Base-by-base conservation (phyloP, 2,113 vertebrate genomes). In the Glaucidium brasilianum region DNA sequence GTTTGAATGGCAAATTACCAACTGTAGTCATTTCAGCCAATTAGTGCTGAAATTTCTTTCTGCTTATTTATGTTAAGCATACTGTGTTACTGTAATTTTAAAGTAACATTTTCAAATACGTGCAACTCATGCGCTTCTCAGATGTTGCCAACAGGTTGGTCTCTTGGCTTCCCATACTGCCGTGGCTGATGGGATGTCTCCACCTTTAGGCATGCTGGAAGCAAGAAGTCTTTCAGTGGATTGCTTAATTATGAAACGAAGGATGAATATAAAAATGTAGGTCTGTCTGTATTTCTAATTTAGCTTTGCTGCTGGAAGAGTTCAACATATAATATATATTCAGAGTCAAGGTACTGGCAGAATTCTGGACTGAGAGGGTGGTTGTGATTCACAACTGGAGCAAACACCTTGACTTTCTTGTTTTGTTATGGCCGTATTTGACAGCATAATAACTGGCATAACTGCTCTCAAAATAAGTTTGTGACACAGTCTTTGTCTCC, bases 141-240 rank as follows among this genome's bases (percentile, higher is more conserved):
- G 15, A 49, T 0, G 0, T 12, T 78, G 43, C 30, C 69, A 85
- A 23, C 21, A 72, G 53, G 64, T 55, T 95, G 72, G 32, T 59
- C 25, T 83, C 71, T 56, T 76, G 74, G 25, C 77, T 93, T 90
- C 26, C 18, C 8, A 1, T 45, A 10, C 8, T 35, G 41, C 35
- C 69, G 39, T 56, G n/a, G 29, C n/a, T 77, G 34, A 71, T 55
- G 18, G 49, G n/a, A 60, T 35, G n/a, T 19, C 23, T 47, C 32
- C 0, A 0, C n/a, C 32, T 78, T 67, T 25, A 77, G 37, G 19
- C 3, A 0, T 60, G 32, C 39, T 62, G 39, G 80, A 85, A 77
- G 72, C 64, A 77, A 60, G 34, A 59, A 67, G 30, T 60, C 37
- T 63, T 84, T 74, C 78, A 41, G 55, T 59, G 35, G 29, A 27